These are phyloP conservation scores for Champsocephalus gunnari DNA, from an alignment of 2,797 vertebrate species.

Conservation along the genomic window DNA sequence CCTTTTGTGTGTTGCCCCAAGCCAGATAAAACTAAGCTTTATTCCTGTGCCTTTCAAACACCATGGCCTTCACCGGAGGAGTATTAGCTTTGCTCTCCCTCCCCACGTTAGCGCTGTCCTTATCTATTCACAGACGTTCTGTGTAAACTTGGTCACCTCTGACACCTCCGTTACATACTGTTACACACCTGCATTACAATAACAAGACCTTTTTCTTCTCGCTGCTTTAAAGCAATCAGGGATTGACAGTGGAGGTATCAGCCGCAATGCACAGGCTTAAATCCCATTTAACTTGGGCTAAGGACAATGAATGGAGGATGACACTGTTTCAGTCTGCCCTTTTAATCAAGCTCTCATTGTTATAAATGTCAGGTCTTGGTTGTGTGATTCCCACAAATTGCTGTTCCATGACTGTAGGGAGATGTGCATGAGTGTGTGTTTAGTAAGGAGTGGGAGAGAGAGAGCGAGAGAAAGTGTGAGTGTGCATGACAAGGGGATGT, in stretches of 20 bases:
- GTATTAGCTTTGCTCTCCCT: constrained; percentile 48
- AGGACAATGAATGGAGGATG: constrained; percentile 75
- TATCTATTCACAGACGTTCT: constrained; percentile 70
- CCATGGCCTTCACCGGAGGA: constrained; percentile 61
- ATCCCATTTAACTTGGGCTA: constrained; percentile 77
- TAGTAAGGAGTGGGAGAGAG: constrained; percentile 6
- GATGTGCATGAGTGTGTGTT: constrained; percentile 37
- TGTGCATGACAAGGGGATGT: constrained; percentile 73
- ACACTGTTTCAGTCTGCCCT: constrained; percentile 75
- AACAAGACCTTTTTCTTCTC: constrained; percentile 66
- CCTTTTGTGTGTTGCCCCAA: constrained; percentile 80
- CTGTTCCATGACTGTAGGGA: constrained; percentile 70
- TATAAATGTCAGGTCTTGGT: constrained; percentile 79
- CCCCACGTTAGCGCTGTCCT: constrained; percentile 45
- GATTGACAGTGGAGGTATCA: constrained; percentile 73
- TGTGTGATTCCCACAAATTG: constrained; percentile 75
- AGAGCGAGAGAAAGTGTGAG: constrained; percentile 52
- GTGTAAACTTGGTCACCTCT: constrained; percentile 74
- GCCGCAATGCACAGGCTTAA: constrained; percentile 71
- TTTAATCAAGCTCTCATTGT: constrained; percentile 82
- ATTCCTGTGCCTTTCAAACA: constrained; percentile 77
- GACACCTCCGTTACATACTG: constrained; percentile 60
- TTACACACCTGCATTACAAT: constrained; percentile 56
- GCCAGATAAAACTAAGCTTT: constrained; percentile 80
- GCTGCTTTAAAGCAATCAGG: constrained; percentile 69